Percentiles rank a stretch among this genome's conserved stretches.
phyloP scores from a whole-genome alignment of 2,888 invertebrate species.

The Gryllus longicercus region DNA sequence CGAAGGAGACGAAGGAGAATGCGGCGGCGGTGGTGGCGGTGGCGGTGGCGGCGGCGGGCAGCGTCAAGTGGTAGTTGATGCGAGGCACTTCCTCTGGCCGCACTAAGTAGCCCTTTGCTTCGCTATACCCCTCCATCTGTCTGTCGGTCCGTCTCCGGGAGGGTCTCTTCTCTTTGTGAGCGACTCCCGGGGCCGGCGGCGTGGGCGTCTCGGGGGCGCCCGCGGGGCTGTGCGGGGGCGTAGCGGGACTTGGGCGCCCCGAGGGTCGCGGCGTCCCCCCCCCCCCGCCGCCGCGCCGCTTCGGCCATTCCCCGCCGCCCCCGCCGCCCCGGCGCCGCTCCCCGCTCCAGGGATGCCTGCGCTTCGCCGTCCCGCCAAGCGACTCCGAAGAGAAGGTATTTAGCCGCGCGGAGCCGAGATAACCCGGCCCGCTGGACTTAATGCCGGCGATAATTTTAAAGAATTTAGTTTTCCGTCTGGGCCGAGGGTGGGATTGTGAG shows the following conservation, averaged over 20 bases:
- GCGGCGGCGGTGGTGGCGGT: too few species aligned
- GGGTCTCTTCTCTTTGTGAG: too few species aligned
- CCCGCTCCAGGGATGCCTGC: not conserved
- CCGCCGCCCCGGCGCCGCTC: not conserved
- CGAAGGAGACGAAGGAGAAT: not conserved
- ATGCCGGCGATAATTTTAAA: slow-evolving; percentile 1
- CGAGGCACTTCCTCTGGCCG: not conserved
- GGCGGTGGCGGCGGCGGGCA: not conserved
- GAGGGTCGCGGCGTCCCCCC: not conserved
- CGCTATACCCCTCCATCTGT: not conserved
- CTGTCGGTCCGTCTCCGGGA: not conserved
- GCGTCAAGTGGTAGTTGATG: slow-evolving; percentile 17
- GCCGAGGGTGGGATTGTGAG: not conserved
- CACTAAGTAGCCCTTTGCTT: not conserved
- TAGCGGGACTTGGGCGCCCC: not conserved
- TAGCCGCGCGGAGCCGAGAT: not conserved
- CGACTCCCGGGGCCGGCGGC: too few species aligned
- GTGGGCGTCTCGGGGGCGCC: not conserved
- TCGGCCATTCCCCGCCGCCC: not conserved
- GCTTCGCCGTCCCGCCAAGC: not conserved
- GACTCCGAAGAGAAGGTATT: slow-evolving; percentile 10
- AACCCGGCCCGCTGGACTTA: not conserved
- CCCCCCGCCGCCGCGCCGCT: not conserved
- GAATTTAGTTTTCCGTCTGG: slow-evolving; percentile 5
- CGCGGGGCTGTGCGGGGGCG: not conserved